Conservation (phyloP, 2,888 invertebrate species). For the Drosophila eohydei region DNA sequence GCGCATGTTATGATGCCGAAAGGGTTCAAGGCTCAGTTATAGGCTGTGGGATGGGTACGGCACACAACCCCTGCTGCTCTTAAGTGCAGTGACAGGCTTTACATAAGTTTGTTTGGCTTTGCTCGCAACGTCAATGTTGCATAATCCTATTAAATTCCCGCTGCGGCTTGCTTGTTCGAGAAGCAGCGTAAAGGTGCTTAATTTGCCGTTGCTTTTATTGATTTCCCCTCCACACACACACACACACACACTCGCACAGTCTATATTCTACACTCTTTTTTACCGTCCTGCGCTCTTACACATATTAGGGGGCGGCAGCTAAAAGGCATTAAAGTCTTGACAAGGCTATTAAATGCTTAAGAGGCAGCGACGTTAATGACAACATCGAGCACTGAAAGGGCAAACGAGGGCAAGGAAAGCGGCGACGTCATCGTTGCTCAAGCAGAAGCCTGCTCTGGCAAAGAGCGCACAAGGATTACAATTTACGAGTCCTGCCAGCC, state of each 20-base stretch:
- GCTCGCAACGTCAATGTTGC: constrained; percentile 63
- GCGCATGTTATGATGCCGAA: constrained; percentile 57
- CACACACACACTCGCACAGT: constrained; percentile 7
- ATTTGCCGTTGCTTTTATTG: constrained; percentile 77
- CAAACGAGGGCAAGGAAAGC: constrained; percentile 39
- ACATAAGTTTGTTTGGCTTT: constrained; percentile 67
- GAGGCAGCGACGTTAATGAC: constrained; percentile 79
- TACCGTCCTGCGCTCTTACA: constrained; percentile 21
- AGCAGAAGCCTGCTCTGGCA: constrained; percentile 38
- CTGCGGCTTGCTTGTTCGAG: constrained; percentile 54
- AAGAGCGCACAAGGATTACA: constrained; percentile 74
- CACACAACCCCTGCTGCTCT: constrained; percentile 16
- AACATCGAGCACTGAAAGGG: constrained; percentile 60
- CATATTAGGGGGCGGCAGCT: constrained; percentile 70
- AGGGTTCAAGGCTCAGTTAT: constrained; percentile 46
- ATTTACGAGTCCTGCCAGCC: constrained; percentile 79
- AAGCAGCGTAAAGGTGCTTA: constrained; percentile 71
- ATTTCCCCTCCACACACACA: constrained; percentile 50
- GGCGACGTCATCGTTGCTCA: constrained; percentile 54
- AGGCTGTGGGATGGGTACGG: neutral
- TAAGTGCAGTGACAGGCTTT: constrained; percentile 72
- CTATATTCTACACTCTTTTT: constrained; percentile 37
- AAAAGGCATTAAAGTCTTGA: constrained; percentile 80
- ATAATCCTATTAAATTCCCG: constrained; percentile 80
- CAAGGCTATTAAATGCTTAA: constrained; percentile 82